Evolutionary conservation across 1,140 invertebrate genomes (phyloP), one percentile per base, ranked within the genome.

Genomic region (Drosophila virilis): DNA sequence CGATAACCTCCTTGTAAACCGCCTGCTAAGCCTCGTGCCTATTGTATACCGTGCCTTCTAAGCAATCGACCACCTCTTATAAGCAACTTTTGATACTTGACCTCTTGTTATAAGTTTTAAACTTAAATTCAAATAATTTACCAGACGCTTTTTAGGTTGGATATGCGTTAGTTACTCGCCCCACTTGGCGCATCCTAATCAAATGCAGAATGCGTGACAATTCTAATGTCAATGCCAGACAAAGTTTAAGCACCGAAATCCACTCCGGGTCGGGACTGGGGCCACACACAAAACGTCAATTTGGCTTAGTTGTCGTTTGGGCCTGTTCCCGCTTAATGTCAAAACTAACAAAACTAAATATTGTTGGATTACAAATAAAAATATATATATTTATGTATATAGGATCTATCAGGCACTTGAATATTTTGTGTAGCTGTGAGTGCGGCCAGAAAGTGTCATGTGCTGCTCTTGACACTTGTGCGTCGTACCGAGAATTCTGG

Each of bases 381-480:
- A 50, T 12, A 43, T 5, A 12, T 4, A 58, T 8, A 43, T 1
- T 22, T 22, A 37, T 7, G 2, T n/a, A 37, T 32, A 54, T 8
- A 22, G 3, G 35, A 6, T 12, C 52, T 55, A 13, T 13, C 15
- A 33, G n/a, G 15, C 54, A 61, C 58, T 61, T 48, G 58, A 42
- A 28, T 22, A 12, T 51, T 51, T 6, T 32, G 17, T 42, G 0
- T 28, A 40, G 51, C 52, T 66, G 61, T 61, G 72, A 66, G 65
- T 46, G 45, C 78, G 55, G 75, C 68, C 58, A 64, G 54, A 51
- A 70, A 70, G 32, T 78, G 80, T 65, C 80, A 74, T 69, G 67
- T 80, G 80, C 80, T 83, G 80, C 62, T 77, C 66, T 67, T 86
- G 83, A 86, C 83, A 89, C 83, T 86, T 86, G 83, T 89, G 83